Evolutionary conservation across 2,113 vertebrate species (phyloP).

Genomic region (Scatophagus argus): DNA sequence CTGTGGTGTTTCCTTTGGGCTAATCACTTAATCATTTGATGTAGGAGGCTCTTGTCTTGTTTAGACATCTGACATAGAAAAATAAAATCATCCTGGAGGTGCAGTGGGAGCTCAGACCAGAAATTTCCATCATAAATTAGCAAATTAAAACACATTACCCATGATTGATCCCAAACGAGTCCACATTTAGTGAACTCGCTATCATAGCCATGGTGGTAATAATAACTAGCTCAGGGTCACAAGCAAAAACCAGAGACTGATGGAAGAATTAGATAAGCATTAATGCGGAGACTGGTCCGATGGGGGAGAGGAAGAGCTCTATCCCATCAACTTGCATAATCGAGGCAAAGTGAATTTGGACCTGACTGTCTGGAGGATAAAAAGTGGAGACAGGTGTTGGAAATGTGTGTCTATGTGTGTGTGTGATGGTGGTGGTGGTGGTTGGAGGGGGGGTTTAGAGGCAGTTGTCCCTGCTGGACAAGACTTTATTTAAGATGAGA

Average conservation of each 20-base stretch:
- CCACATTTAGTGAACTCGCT: slow-evolving; percentile 23
- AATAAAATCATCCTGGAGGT: background rate
- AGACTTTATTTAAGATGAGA: slow-evolving; percentile 52
- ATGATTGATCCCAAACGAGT: background rate
- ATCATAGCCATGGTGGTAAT: slow-evolving; percentile 68
- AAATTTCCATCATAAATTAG: background rate
- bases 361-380: slow-evolving; percentile 7
- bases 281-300: slow-evolving; percentile 81
- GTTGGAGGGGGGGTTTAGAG: background rate
- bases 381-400: slow-evolving; percentile 35
- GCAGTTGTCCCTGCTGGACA: slow-evolving; percentile 34
- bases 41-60: slow-evolving; percentile 10
- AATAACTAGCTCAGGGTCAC: slow-evolving; percentile 69
- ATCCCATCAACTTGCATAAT: slow-evolving; percentile 62
- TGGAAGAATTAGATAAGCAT: slow-evolving; percentile 80
- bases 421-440: background rate
- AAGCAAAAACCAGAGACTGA: slow-evolving; percentile 78
- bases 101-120: background rate
- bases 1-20: slow-evolving; percentile 46
- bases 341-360: background rate
- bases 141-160: background rate
- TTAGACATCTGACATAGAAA: slow-evolving; percentile 34
- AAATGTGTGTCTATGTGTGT: background rate
- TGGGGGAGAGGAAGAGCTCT: slow-evolving; percentile 69
- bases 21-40: slow-evolving; percentile 54